These are phyloP conservation scores for Biston stratarius DNA, from an alignment of 2,888 invertebrate species.

Conservation along the genomic window DNA sequence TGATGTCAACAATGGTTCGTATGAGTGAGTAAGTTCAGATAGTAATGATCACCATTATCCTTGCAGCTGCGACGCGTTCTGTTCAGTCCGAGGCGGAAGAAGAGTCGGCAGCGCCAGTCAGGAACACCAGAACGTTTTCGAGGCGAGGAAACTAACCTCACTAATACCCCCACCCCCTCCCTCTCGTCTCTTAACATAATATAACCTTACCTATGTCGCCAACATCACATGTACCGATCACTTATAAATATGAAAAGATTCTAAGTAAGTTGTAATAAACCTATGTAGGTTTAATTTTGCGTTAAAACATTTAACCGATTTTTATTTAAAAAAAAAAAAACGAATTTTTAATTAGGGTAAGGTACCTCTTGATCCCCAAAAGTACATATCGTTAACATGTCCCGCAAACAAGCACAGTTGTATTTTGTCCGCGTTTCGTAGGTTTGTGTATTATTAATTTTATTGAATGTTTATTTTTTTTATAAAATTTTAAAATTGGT, in stretches of 20 bases:
- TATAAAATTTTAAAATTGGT: too few species aligned
- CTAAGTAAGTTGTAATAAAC: too few species aligned
- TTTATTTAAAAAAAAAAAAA: too few species aligned
- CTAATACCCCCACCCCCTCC: conserved; percentile 35
- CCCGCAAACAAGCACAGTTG: too few species aligned
- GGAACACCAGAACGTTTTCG: conserved; percentile 65
- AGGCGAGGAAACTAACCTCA: conserved; percentile 67
- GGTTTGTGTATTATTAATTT: too few species aligned
- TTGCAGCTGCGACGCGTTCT: conserved; percentile 70
- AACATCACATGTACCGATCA: neutral
- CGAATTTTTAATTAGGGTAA: too few species aligned
- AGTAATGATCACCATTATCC: neutral
- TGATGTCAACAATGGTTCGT: neutral
- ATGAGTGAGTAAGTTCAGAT: neutral
- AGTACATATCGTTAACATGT: too few species aligned
- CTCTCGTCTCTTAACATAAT: conserved; percentile 28
- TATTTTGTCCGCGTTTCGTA: too few species aligned
- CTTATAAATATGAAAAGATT: neutral
- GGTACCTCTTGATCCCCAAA: too few species aligned
- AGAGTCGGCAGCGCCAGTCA: conserved; percentile 53
- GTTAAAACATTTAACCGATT: too few species aligned
- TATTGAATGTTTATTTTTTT: too few species aligned
- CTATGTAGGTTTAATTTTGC: too few species aligned
- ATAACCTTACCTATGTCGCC: conserved; percentile 6
- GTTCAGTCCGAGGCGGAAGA: conserved; percentile 69